A percentile compares a stretch with the other conserved stretches of the same genome.
Evolutionary conservation across 1,140 invertebrate species (phyloP).

Genomic region (Neotoxoptera formosana): DNA sequence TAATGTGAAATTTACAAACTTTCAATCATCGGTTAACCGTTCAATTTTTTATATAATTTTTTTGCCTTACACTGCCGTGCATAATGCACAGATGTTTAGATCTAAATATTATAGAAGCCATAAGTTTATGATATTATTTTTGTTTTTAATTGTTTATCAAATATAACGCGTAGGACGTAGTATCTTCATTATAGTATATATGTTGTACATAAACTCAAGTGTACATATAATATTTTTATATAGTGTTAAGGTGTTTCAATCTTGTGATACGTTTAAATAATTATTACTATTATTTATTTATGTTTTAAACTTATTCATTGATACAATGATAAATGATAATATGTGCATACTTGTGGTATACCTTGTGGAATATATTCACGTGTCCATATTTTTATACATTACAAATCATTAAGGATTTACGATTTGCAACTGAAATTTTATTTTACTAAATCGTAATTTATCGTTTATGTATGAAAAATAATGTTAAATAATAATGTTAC

Average conservation of each 20-base stretch:
- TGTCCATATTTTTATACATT: background rate
- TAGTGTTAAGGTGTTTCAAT: background rate
- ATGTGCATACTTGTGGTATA: background rate
- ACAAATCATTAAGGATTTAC: background rate
- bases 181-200: background rate
- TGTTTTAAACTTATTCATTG: background rate
- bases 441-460: background rate
- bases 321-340: background rate
- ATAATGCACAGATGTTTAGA: background rate
- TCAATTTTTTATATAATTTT: background rate
- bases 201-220: constrained; percentile 28
- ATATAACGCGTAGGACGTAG: background rate
- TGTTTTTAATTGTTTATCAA: background rate
- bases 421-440: background rate
- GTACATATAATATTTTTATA: constrained; percentile 17
- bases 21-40: background rate
- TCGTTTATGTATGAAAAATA: background rate
- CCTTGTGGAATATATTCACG: background rate
- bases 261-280: constrained; percentile 28
- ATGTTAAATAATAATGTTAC: background rate
- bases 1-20: too few species aligned
- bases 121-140: background rate
- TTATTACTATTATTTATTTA: constrained; percentile 12
- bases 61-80: background rate
- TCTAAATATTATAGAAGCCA: constrained; percentile 14